These are phyloP conservation scores for Platypus cylindrus DNA, from an alignment of 2,888 invertebrate genomes.

Conservation along the genomic window DNA sequence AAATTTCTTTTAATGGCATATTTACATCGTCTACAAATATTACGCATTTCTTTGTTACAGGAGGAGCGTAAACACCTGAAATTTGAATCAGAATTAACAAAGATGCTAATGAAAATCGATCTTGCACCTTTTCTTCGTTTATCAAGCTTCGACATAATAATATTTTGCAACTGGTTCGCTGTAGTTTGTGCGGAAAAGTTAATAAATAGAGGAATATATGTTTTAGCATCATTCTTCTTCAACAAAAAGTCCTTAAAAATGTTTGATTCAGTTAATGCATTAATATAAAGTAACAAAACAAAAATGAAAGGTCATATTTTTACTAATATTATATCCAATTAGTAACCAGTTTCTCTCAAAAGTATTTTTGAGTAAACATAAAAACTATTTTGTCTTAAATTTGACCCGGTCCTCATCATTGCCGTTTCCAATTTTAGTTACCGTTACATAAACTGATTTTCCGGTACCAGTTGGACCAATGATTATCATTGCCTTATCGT, in stretches of 20 bases:
- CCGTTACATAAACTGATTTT: constrained; percentile 79
- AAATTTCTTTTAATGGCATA: constrained; percentile 81
- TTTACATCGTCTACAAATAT: constrained; percentile 95
- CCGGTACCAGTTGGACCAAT: constrained; percentile 94
- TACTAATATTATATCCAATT: constrained; percentile 44
- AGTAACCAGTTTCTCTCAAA: constrained; percentile 11
- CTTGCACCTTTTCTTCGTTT: constrained; percentile 80
- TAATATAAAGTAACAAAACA: not conserved
- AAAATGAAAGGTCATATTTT: not conserved
- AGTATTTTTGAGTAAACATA: too few species aligned
- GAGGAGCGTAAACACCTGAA: constrained; percentile 79
- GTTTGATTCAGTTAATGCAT: too few species aligned
- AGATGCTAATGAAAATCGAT: too few species aligned
- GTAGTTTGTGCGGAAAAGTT: constrained; percentile 91
- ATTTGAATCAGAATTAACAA: constrained; percentile 5
- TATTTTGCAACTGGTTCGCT: constrained; percentile 87
- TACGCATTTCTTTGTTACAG: constrained; percentile 76
- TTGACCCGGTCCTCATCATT: too few species aligned
- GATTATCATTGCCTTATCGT: constrained; percentile 73
- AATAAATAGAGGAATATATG: constrained; percentile 75
- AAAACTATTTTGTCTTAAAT: too few species aligned
- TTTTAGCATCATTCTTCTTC: constrained; percentile 62
- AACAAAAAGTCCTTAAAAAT: constrained; percentile 58
- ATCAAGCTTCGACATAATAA: constrained; percentile 88
- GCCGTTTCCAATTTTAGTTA: too few species aligned